A percentile compares a stretch with the other conserved stretches of the same genome.
Conservation (phyloP, 1,140 invertebrate species). For the Oscheius sp. region DNA sequence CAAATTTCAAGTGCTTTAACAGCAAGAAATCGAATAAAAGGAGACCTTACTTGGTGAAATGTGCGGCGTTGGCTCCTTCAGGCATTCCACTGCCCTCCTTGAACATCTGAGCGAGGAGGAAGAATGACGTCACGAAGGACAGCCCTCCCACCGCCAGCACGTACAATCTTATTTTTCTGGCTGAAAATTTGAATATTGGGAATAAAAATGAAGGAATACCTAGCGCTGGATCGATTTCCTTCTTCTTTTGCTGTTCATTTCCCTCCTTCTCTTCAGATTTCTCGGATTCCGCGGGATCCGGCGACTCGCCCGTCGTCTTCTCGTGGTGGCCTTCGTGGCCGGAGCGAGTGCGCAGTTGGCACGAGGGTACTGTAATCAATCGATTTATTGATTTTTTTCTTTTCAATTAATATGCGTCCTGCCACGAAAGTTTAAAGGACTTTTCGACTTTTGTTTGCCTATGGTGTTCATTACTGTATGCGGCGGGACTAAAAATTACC, state of each 20-base stretch:
- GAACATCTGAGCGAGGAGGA: slow-evolving; percentile 8
- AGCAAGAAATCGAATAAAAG: background rate
- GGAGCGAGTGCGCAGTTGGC: no score
- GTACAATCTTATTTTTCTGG: slow-evolving; percentile 19
- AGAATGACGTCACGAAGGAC: slow-evolving; percentile 24
- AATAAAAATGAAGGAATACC: background rate
- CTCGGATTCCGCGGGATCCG: background rate
- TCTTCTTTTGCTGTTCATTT: background rate
- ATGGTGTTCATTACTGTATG: no score
- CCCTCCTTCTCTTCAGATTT: background rate
- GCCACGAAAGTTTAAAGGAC: no score
- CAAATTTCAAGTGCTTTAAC: no score
- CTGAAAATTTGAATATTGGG: slow-evolving; percentile 1
- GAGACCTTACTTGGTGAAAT: slow-evolving; percentile 8
- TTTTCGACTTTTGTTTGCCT: no score
- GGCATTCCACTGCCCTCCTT: background rate
- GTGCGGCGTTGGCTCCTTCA: background rate
- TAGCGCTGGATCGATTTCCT: slow-evolving; percentile 15
- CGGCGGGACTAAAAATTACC: no score
- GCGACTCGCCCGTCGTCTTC: no score
- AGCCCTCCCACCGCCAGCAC: slow-evolving; percentile 15
- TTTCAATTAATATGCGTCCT: no score
- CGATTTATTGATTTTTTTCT: no score
- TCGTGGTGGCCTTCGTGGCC: no score
- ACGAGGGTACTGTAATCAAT: no score